These are phyloP conservation scores for Microcaecilia unicolor DNA, from an alignment of 2,797 vertebrate species.

Conservation along the genomic window DNA sequence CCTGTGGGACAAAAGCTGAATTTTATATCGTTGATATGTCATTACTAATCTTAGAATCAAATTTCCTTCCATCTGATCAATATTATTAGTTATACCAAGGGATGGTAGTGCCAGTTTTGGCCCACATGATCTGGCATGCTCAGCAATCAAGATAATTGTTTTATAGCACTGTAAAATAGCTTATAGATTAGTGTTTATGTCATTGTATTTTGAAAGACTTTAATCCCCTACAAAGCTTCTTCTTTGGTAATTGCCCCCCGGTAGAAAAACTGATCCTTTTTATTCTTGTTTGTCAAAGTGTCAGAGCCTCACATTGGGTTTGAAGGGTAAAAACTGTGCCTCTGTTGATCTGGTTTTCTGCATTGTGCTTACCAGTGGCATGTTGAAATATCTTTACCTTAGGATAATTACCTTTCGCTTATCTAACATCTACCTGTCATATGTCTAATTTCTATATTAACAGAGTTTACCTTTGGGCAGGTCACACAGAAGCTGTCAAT, in stretches of 20 bases:
- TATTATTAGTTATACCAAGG: no score
- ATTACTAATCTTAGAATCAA: no score
- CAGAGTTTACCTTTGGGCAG: constrained; percentile 61
- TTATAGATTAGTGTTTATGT: constrained; percentile 26
- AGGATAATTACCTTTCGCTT: constrained; percentile 58
- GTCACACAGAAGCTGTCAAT: constrained; percentile 63
- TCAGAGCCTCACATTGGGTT: constrained; percentile 45
- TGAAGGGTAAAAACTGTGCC: constrained; percentile 41
- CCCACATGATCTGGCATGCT: no score
- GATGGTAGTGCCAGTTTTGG: no score
- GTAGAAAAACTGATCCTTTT: constrained; percentile 47
- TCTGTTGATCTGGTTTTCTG: constrained; percentile 39
- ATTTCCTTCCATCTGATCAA: no score
- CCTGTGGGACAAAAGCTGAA: no score
- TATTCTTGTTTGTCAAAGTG: constrained; percentile 42
- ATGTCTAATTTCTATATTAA: constrained; percentile 65
- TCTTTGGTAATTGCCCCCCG: constrained; percentile 51
- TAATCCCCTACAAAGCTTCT: constrained; percentile 44
- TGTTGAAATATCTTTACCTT: constrained; percentile 67
- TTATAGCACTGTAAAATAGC: constrained; percentile 32
- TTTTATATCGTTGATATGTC: no score
- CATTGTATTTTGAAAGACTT: constrained; percentile 46
- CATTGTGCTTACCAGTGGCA: constrained; percentile 44
- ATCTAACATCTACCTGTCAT: constrained; percentile 61
- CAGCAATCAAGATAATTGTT: constrained; percentile 34